Percentiles rank a stretch among this genome's conserved stretches.
Conservation (phyloP, 2,888 invertebrate genomes). For the Sclerodermus sp. region DNA sequence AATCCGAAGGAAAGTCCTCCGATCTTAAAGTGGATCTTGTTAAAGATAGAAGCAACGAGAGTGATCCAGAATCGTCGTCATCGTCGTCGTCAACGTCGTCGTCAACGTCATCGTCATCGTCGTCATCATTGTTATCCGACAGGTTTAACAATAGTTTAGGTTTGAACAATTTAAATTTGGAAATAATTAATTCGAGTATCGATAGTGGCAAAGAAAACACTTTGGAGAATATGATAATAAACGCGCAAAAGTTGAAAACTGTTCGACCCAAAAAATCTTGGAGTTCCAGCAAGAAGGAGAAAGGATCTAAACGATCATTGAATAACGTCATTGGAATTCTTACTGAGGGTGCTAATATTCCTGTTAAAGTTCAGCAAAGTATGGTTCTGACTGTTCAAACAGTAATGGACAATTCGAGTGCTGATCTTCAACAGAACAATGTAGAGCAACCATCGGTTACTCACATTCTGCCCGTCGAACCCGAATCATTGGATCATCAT, state of each 20-base stretch:
- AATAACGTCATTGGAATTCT: constrained; percentile 53
- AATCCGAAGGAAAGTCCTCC: too few relatives aligned
- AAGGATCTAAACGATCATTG: constrained; percentile 37
- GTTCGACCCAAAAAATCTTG: constrained; percentile 47
- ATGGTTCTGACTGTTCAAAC: constrained; percentile 49
- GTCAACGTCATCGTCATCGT: too few relatives aligned
- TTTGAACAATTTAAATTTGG: constrained; percentile 40
- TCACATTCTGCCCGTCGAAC: too few relatives aligned
- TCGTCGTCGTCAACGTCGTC: too few relatives aligned
- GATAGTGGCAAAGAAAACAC: constrained; percentile 56
- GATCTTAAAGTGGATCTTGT: too few relatives aligned
- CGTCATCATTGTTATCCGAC: too few relatives aligned
- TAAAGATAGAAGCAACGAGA: too few relatives aligned
- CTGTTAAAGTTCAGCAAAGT: constrained; percentile 45
- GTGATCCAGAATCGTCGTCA: too few relatives aligned
- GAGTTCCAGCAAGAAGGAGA: constrained; percentile 40
- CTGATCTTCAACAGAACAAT: constrained; percentile 27
- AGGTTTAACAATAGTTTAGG: too few relatives aligned
- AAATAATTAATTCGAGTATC: constrained; percentile 48
- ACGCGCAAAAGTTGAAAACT: constrained; percentile 41
- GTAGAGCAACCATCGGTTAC: constrained; percentile 18
- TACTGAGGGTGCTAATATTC: constrained; percentile 54
- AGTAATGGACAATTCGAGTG: constrained; percentile 30
- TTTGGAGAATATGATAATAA: constrained; percentile 37
- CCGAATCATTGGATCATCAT: too few relatives aligned